A percentile compares a stretch with the other conserved stretches of the same genome.
phyloP scores from a whole-genome alignment of 2,888 invertebrate species.

The Aradus depressus region DNA sequence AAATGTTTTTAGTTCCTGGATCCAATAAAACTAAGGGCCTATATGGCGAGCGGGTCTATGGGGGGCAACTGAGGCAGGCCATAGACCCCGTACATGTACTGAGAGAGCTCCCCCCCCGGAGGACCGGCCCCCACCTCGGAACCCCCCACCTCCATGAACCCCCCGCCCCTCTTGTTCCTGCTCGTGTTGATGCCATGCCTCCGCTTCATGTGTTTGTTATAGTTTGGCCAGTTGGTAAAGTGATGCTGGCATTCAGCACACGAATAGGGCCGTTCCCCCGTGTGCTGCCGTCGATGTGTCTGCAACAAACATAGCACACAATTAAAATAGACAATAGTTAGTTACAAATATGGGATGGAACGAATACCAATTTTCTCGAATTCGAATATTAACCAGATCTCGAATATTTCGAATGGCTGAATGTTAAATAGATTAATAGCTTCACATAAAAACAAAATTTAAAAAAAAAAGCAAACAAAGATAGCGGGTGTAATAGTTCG shows the following conservation, averaged over 20 bases:
- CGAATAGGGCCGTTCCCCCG: slow-evolving; percentile 55
- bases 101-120: background rate
- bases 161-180: slow-evolving; percentile 18
- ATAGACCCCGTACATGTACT: slow-evolving; percentile 19
- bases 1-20: too few species aligned
- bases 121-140: background rate
- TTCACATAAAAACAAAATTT: background rate
- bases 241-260: slow-evolving; percentile 60
- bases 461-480: background rate
- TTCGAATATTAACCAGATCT: too few species aligned
- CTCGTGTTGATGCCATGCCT: slow-evolving; percentile 42
- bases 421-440: background rate
- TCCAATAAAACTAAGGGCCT: too few species aligned
- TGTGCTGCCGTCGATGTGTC: slow-evolving; percentile 61
- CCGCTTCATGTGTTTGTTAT: slow-evolving; percentile 70
- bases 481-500: background rate
- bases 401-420: too few species aligned
- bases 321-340: background rate
- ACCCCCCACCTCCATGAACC: background rate
- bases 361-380: too few species aligned
- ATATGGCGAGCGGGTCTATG: slow-evolving; percentile 13
- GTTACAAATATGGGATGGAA: too few species aligned
- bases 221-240: slow-evolving; percentile 74
- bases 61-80: slow-evolving; percentile 18
- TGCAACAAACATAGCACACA: slow-evolving; percentile 26